A percentile compares a stretch with the other conserved stretches of the same genome.
These are phyloP conservation scores for Nyctibius bracteatus DNA, from an alignment of 2,113 vertebrate species.

Conservation along the genomic window DNA sequence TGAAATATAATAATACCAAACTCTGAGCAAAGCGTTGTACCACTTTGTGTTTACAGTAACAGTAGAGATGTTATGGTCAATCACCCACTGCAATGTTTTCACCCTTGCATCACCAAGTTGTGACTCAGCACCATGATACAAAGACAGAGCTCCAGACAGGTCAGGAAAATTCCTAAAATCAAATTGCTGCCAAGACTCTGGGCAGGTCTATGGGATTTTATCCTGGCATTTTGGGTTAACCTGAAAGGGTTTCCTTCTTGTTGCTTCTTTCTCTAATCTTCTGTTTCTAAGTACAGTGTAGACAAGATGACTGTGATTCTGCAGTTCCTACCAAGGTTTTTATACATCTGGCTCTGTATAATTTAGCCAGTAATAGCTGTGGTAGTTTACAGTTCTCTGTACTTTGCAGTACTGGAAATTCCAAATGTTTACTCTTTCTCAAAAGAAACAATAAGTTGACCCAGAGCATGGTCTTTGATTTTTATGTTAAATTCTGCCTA, in stretches of 20 bases:
- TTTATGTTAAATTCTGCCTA: neutral
- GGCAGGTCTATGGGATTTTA: neutral
- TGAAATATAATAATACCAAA: neutral
- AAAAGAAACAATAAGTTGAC: neutral
- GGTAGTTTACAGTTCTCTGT: slow-evolving; percentile 9
- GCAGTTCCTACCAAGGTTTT: neutral
- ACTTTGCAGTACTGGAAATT: neutral
- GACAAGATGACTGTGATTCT: neutral
- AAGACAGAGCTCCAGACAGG: neutral
- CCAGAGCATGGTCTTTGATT: neutral
- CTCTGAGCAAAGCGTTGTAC: neutral
- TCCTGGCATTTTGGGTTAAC: neutral
- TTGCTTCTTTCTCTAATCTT: neutral
- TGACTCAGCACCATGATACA: neutral
- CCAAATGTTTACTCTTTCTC: neutral
- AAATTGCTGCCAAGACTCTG: neutral
- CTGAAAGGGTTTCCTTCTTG: neutral
- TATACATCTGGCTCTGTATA: neutral
- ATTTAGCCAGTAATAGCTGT: slow-evolving; percentile 18
- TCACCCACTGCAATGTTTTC: neutral
- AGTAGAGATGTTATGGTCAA: neutral
- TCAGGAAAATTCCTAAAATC: neutral
- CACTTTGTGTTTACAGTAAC: neutral
- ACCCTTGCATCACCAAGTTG: neutral
- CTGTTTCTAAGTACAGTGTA: neutral